Evolutionary conservation across 1,140 invertebrate species (phyloP), one percentile per base, ranked within the genome.

Genomic region (Drosophila ogumai): DNA sequence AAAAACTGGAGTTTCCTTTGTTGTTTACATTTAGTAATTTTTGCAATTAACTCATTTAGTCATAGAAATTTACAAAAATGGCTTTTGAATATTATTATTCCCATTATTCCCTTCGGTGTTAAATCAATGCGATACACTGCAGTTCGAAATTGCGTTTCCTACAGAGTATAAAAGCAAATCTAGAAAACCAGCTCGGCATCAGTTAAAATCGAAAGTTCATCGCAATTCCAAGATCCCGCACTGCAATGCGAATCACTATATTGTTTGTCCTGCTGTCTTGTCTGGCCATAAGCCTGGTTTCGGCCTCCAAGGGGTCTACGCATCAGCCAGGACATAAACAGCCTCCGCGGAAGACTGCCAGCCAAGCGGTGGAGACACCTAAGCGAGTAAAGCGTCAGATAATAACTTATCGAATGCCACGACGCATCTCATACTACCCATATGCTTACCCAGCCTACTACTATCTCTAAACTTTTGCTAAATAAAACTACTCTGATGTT

Each of bases 41-140:
- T 43, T 52, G 32, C 19, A 32, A 17, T 49, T 38, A 31, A 28
- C 38, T 32, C 13, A 32, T 46, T 56, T 47, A 19, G 25, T 19
- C 34, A 55, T 46, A 43, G 69, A 74, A 55, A 43, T 75, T 67
- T 71, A n/a, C 9, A 6, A 13, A 64, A 52, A 69, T 69, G 66
- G 57, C 61, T 74, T 61, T 81, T 85, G 78, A 85, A 86, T 81
- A 58, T 74, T 60, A 86, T 86, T 85, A 85, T 22, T 59, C 1
- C 7, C 3, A 10, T 6, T 28, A 28, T 0, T 28, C 6, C 10
- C 28, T 17, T 3, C 49, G 10, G 12, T 32, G 28, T 34, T 13
- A 73, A 77, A 78, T 46, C 49, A 9, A 61, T 34, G 44, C 76
- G 80, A 69, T 74, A 85, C 31, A 54, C 13, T 9, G 12, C 17